These are phyloP conservation scores for Spodoptera litura DNA, from an alignment of 1,140 invertebrate species.

Conservation along the genomic window DNA sequence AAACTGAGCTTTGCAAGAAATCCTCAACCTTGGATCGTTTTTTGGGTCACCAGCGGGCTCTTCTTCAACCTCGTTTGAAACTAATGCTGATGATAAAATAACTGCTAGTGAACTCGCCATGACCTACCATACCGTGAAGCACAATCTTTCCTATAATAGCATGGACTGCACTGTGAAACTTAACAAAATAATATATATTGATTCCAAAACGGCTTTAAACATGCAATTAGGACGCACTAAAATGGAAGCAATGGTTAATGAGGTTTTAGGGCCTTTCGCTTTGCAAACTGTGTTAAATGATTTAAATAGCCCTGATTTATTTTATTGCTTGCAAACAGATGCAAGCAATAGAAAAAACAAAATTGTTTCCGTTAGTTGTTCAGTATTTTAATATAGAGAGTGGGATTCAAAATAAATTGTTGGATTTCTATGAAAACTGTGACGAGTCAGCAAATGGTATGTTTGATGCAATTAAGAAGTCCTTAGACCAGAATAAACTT, in stretches of 20 bases:
- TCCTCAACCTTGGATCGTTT: too few species aligned
- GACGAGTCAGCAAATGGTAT: slow-evolving; percentile 62
- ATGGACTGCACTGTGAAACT: slow-evolving; percentile 56
- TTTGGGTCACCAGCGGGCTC: too few species aligned
- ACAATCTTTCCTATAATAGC: slow-evolving; percentile 63
- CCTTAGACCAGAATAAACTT: slow-evolving; percentile 51
- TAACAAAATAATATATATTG: slow-evolving; percentile 59
- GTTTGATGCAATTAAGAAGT: slow-evolving; percentile 64
- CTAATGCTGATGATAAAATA: too few species aligned
- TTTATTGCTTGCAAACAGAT: slow-evolving; percentile 57
- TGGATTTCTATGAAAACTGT: slow-evolving; percentile 61
- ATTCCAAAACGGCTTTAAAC: slow-evolving; percentile 49
- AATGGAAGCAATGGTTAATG: slow-evolving; percentile 58
- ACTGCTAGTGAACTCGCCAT: too few species aligned
- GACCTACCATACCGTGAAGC: too few species aligned
- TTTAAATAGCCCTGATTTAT: slow-evolving; percentile 54
- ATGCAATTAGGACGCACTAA: slow-evolving; percentile 55
- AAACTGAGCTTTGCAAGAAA: too few species aligned
- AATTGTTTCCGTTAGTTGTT: slow-evolving; percentile 57
- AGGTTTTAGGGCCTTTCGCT: slow-evolving; percentile 57
- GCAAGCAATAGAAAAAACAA: slow-evolving; percentile 59
- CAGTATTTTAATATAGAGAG: slow-evolving; percentile 59
- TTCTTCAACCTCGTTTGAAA: too few species aligned
- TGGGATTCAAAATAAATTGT: slow-evolving; percentile 56
- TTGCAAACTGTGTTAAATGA: slow-evolving; percentile 52